These are phyloP conservation scores for Oeneis ivallda DNA, from an alignment of 2,888 invertebrate species.

Conservation along the genomic window DNA sequence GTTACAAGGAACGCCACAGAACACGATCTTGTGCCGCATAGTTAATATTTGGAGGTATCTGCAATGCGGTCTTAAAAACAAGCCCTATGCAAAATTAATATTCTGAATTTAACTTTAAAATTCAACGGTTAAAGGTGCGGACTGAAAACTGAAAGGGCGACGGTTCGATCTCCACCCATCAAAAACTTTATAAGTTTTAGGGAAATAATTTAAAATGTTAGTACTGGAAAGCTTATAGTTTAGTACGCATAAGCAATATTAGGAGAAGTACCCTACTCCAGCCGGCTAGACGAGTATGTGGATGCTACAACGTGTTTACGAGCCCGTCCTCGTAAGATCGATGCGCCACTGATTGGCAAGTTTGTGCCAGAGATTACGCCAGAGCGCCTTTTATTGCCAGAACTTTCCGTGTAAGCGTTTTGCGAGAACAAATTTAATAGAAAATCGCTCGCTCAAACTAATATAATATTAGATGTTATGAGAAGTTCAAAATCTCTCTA, in stretches of 20 bases:
- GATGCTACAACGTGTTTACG: conserved; percentile 8
- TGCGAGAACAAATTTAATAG: conserved; percentile 34
- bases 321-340: conserved; percentile 15
- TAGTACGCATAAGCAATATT: neutral
- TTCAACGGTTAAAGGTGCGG: no score
- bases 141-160: no score
- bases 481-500: neutral
- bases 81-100: no score
- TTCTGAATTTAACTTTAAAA: no score
- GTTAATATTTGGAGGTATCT: no score
- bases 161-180: no score
- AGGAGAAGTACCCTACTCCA: neutral
- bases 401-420: conserved; percentile 32
- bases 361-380: conserved; percentile 29
- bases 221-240: no score
- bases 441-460: conserved; percentile 32
- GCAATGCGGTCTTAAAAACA: no score
- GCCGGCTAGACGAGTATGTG: neutral
- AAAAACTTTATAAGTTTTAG: no score
- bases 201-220: no score
- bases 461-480: conserved; percentile 14
- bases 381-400: conserved; percentile 28
- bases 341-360: conserved; percentile 31
- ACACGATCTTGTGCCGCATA: no score
- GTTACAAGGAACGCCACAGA: no score